A percentile compares a stretch with the other conserved stretches of the same genome.
phyloP scores from a whole-genome alignment of 37 sponge, comb jelly and placozoan genomes.

The Spongilla lacustris region DNA sequence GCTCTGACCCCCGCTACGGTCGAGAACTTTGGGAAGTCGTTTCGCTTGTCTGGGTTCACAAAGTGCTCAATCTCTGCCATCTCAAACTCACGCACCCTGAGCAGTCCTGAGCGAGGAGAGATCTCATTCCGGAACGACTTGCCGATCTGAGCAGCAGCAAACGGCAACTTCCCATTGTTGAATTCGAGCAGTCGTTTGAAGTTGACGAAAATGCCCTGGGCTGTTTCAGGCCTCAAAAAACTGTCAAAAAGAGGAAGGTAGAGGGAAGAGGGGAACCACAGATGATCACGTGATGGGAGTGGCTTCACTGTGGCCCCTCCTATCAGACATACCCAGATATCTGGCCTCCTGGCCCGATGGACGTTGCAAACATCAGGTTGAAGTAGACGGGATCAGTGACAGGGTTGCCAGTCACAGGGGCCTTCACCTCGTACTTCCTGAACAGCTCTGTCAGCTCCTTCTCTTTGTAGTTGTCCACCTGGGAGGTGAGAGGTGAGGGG shows the following conservation, averaged over 20 bases:
- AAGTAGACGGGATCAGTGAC: constrained; percentile 86
- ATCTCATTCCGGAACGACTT: constrained; percentile 93
- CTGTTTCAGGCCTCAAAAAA: constrained; percentile 94
- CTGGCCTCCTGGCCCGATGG: constrained; percentile 88
- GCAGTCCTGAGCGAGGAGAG: constrained; percentile 93
- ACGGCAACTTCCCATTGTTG: constrained; percentile 95
- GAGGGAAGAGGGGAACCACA: neutral
- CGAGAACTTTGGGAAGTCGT: constrained; percentile 66
- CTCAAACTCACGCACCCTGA: constrained; percentile 90
- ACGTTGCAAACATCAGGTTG: constrained; percentile 96
- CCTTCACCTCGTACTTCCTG: constrained; percentile 67
- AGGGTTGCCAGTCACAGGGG: constrained; percentile 85
- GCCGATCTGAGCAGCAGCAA: constrained; percentile 97
- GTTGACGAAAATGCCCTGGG: constrained; percentile 99
- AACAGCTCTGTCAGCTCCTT: constrained; percentile 81
- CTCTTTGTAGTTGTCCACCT: constrained; percentile 79
- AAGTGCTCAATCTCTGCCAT: constrained; percentile 99
- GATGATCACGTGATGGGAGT: too few relatives aligned
- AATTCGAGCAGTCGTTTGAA: constrained; percentile 95
- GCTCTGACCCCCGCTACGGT: constrained; percentile 65
- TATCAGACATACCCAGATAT: constrained; percentile 67
- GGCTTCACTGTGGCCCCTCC: too few relatives aligned
- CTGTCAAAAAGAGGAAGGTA: constrained; percentile 29
- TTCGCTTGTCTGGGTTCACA: constrained; percentile 84
- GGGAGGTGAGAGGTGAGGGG: constrained; percentile 9